Conservation (phyloP, 2,797 vertebrate species). For the Characodon lateralis region DNA sequence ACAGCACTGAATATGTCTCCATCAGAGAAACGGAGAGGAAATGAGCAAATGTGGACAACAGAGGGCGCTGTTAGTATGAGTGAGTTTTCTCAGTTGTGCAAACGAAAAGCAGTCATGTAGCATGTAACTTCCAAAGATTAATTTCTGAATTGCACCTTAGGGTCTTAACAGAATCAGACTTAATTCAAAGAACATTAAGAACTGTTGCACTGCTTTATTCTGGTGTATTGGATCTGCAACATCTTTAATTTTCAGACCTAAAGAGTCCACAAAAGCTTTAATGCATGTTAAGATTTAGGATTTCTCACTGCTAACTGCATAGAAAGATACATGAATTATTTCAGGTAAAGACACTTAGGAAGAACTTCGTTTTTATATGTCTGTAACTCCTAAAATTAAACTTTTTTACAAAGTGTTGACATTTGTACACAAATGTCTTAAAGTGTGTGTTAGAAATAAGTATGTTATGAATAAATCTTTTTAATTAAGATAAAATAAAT, state of each 20-base stretch:
- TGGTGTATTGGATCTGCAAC: constrained; percentile 20
- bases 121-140: constrained; percentile 16
- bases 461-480: not conserved
- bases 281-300: not conserved
- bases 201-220: not conserved
- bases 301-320: not conserved
- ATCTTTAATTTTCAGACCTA: not conserved
- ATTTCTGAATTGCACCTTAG: constrained; percentile 10
- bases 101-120: constrained; percentile 49
- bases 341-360: not conserved
- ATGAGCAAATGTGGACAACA: constrained; percentile 19
- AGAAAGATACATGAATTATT: not conserved
- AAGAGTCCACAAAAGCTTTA: not conserved
- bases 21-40: not conserved
- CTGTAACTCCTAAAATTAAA: not conserved
- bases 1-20: too few relatives aligned
- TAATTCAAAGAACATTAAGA: not conserved
- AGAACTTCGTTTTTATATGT: constrained; percentile 11
- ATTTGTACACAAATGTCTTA: not conserved
- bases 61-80: constrained; percentile 44
- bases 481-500: not conserved
- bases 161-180: constrained; percentile 7
- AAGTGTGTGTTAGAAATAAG: not conserved
- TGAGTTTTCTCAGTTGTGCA: not conserved
- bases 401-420: not conserved